Evolutionary conservation across 1,140 invertebrate species (phyloP).

Genomic region (Bathynomus jamesi): DNA sequence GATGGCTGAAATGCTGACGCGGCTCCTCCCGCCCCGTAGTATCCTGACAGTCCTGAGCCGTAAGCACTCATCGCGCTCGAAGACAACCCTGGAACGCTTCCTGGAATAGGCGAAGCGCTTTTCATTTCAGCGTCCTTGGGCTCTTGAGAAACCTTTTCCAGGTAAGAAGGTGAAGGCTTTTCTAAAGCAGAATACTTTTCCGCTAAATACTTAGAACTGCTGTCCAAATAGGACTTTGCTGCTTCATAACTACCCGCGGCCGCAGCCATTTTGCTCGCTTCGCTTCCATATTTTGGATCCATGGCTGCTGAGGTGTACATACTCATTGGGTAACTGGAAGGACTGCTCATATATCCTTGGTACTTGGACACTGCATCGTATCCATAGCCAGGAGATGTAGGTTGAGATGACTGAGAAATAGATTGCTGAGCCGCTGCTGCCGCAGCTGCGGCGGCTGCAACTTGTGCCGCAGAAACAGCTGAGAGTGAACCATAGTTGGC

Average conservation of each 20-base stretch:
- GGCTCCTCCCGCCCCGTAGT: constrained; percentile 20
- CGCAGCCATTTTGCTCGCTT: constrained; percentile 40
- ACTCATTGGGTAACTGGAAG: constrained; percentile 26
- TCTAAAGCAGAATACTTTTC: constrained; percentile 24
- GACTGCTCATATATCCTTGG: constrained; percentile 26
- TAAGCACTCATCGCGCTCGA: constrained; percentile 18
- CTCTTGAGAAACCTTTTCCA: constrained; percentile 25
- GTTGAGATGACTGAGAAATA: constrained; percentile 20
- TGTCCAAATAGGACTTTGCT: constrained; percentile 20
- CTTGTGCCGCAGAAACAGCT: constrained; percentile 25
- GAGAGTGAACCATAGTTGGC: constrained; percentile 34
- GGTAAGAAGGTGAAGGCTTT: constrained; percentile 17
- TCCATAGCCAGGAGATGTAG: constrained; percentile 19
- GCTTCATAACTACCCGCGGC: constrained; percentile 49
- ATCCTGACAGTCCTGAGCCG: constrained; percentile 21
- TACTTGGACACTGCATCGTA: constrained; percentile 27
- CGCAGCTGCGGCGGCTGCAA: constrained; percentile 23
- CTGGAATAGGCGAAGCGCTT: constrained; percentile 16
- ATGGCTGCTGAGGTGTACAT: constrained; percentile 37
- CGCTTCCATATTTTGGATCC: constrained; percentile 46
- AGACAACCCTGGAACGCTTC: not conserved
- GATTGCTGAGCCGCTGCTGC: constrained; percentile 24
- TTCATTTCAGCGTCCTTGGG: constrained; percentile 29
- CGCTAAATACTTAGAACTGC: constrained; percentile 18
- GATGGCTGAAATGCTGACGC: constrained; percentile 22